Evolutionary conservation across 2,888 invertebrate genomes (phyloP).

Genomic region (Adelognathus sp.): DNA sequence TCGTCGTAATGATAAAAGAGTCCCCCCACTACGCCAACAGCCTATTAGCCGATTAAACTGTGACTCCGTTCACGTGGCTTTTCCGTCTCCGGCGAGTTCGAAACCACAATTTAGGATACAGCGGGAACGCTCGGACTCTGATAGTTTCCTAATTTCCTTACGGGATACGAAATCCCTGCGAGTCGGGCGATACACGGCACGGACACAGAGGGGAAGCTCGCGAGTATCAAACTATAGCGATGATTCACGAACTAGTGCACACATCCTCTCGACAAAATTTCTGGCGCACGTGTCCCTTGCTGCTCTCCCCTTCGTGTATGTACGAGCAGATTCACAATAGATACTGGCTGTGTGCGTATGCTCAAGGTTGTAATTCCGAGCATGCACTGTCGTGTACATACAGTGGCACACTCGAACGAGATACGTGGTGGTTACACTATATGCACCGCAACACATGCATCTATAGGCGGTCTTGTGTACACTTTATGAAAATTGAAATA

Average conservation of each 20-base stretch:
- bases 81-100: not conserved
- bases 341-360: too few species aligned
- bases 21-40: not conserved
- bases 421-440: too few species aligned
- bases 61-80: not conserved
- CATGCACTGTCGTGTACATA: too few species aligned
- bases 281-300: not conserved
- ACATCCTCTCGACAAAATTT: not conserved
- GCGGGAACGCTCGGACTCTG: not conserved
- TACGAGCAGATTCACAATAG: too few species aligned
- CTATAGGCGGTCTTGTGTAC: too few species aligned
- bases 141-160: constrained; percentile 8
- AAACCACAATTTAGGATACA: not conserved
- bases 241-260: not conserved
- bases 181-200: not conserved
- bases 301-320: not conserved
- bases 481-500: too few species aligned
- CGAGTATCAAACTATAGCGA: not conserved
- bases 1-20: constrained; percentile 2
- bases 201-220: not conserved
- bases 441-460: too few species aligned
- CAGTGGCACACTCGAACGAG: too few species aligned
- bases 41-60: constrained; percentile 21
- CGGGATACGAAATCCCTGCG: not conserved
- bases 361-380: too few species aligned